phyloP scores from a whole-genome alignment of 2,113 vertebrate genomes.

The Eolophus roseicapilla region DNA sequence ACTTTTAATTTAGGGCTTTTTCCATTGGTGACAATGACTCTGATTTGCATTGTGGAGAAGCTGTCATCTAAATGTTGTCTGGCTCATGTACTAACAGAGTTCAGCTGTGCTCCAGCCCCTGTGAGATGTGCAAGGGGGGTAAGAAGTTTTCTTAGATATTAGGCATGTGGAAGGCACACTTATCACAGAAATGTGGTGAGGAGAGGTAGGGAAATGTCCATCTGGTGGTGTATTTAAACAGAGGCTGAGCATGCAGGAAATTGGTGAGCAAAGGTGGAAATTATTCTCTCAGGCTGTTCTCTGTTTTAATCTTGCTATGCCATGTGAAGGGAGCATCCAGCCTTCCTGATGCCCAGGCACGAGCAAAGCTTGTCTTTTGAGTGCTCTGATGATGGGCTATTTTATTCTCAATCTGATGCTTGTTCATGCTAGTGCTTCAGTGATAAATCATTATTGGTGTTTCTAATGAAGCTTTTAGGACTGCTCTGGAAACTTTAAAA shows the following conservation, averaged over 20 bases:
- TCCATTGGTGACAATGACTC: background rate
- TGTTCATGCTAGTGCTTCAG: background rate
- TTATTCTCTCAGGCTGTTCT: background rate
- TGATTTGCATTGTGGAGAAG: background rate
- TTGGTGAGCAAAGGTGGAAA: background rate
- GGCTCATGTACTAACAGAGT: background rate
- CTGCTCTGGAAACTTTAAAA: slow-evolving; percentile 2
- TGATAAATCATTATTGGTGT: slow-evolving; percentile 5
- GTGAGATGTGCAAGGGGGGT: background rate
- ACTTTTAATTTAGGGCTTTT: background rate
- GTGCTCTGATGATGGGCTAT: background rate
- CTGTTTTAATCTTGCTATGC: background rate
- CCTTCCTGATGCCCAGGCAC: background rate
- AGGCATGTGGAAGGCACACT: background rate
- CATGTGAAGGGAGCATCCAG: background rate
- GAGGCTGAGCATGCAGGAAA: background rate
- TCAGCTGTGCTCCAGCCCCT: background rate
- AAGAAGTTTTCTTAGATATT: background rate
- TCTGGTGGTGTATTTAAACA: background rate
- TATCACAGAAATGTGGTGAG: background rate
- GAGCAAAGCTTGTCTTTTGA: background rate
- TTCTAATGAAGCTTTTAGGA: slow-evolving; percentile 11
- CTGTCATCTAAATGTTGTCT: background rate
- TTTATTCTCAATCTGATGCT: background rate
- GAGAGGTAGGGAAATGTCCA: background rate